Percentiles rank a stretch among this genome's conserved stretches.
phyloP scores from a whole-genome alignment of 2,888 invertebrate genomes.

The Orchesella flavescens region DNA sequence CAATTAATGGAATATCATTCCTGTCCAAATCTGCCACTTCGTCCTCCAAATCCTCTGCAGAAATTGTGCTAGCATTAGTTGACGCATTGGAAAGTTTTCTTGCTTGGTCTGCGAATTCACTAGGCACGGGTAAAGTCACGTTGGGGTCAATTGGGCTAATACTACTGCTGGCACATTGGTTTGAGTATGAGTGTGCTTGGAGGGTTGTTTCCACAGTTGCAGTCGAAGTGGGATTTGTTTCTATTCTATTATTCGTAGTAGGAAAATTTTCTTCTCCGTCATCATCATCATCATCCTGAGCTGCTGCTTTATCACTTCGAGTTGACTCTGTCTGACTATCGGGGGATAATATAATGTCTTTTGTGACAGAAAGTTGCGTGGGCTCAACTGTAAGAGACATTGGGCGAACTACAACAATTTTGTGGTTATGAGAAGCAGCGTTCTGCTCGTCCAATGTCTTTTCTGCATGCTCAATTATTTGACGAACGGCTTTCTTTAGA shows the following conservation, averaged over 20 bases:
- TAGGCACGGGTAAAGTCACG: slow-evolving; percentile 81
- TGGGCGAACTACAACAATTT: slow-evolving; percentile 69
- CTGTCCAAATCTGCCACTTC: slow-evolving; percentile 55
- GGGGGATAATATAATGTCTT: slow-evolving; percentile 52
- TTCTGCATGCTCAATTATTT: slow-evolving; percentile 87
- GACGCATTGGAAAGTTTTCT: slow-evolving; percentile 65
- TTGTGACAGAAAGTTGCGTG: slow-evolving; percentile 8
- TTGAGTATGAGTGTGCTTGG: slow-evolving; percentile 3
- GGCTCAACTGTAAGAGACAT: slow-evolving; percentile 64
- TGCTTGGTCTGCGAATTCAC: slow-evolving; percentile 80
- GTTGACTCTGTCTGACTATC: slow-evolving; percentile 41
- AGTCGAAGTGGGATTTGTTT: slow-evolving; percentile 14
- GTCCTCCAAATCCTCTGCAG: slow-evolving; percentile 64
- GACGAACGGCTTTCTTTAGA: slow-evolving; percentile 86
- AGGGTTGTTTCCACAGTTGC: background rate
- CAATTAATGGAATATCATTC: slow-evolving; percentile 59
- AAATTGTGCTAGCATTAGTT: slow-evolving; percentile 59
- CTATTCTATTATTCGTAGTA: slow-evolving; percentile 25
- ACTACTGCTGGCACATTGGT: slow-evolving; percentile 47
- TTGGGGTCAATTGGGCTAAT: slow-evolving; percentile 70
- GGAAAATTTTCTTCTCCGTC: slow-evolving; percentile 16
- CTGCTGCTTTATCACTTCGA: slow-evolving; percentile 51
- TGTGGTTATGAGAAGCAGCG: slow-evolving; percentile 61
- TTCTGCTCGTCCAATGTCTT: slow-evolving; percentile 80
- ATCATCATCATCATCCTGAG: slow-evolving; percentile 19